phyloP scores from a whole-genome alignment of 2,797 vertebrate species.

The Sebastes vulpes region DNA sequence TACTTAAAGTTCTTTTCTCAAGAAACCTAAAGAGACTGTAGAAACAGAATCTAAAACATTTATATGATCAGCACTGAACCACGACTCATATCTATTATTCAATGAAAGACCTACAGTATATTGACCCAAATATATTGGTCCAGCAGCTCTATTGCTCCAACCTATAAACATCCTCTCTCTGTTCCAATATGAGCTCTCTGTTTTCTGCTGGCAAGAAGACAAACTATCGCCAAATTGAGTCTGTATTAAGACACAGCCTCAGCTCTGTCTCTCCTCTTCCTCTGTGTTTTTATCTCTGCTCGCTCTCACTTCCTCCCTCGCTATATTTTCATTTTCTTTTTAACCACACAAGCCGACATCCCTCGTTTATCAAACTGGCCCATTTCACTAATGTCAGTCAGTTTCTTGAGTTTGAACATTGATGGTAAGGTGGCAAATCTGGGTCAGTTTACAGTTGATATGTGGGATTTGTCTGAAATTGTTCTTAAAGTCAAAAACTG shows the following conservation, averaged over 20 bases:
- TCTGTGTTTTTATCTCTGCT: background rate
- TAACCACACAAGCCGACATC: background rate
- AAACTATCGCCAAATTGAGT: slow-evolving; percentile 1
- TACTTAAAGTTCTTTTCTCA: background rate
- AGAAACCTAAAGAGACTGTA: background rate
- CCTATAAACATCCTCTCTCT: background rate
- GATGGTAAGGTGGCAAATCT: background rate
- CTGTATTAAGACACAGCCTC: background rate
- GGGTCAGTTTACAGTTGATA: background rate
- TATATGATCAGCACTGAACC: background rate
- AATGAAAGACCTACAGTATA: background rate
- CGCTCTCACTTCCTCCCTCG: background rate
- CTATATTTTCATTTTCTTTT: slow-evolving; percentile 13
- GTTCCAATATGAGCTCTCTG: background rate
- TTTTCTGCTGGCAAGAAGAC: background rate
- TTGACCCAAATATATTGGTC: background rate
- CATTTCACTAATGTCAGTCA: background rate
- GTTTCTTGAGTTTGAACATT: background rate
- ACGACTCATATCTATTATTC: background rate
- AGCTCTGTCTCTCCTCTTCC: background rate
- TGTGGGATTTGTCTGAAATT: background rate
- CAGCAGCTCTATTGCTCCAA: background rate
- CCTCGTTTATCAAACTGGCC: slow-evolving; percentile 19
- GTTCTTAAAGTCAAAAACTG: background rate
- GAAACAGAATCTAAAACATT: background rate